Conservation (phyloP, 1,140 invertebrate genomes). For the Cherax destructor region DNA sequence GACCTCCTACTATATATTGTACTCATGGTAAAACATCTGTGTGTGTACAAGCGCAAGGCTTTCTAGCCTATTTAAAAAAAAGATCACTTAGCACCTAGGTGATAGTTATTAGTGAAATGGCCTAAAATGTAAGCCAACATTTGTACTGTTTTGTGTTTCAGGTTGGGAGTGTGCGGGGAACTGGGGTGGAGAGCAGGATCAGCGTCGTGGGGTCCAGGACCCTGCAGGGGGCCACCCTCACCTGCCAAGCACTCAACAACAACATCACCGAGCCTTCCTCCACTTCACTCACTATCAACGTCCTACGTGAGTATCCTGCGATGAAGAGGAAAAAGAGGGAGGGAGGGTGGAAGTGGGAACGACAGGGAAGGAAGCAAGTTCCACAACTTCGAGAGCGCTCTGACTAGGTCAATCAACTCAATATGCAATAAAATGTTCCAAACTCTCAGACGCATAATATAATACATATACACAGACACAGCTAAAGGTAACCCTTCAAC, state of each 20-base stretch:
- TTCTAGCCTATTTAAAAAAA: too few relatives aligned
- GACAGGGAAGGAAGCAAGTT: background rate
- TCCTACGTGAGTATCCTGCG: constrained; percentile 67
- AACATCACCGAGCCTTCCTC: constrained; percentile 74
- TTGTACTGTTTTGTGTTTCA: background rate
- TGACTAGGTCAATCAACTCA: too few relatives aligned
- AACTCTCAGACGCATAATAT: too few relatives aligned
- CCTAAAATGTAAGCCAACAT: background rate
- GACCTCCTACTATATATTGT: too few relatives aligned
- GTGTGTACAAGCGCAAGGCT: background rate
- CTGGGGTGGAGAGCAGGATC: constrained; percentile 60
- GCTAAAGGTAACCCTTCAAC: too few relatives aligned
- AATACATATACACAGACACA: too few relatives aligned
- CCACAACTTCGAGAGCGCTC: too few relatives aligned
- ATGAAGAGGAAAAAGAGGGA: background rate
- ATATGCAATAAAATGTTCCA: too few relatives aligned
- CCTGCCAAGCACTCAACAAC: constrained; percentile 74
- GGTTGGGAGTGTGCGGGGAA: constrained; percentile 25
- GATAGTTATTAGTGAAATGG: too few relatives aligned
- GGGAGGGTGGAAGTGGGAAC: background rate
- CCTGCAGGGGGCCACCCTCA: constrained; percentile 65
- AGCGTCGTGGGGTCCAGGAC: constrained; percentile 42
- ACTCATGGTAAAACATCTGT: background rate
- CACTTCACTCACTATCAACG: constrained; percentile 73
- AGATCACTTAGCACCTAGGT: too few relatives aligned